Conservation (phyloP, 2,888 invertebrate genomes). For the Ptilodon capucinus region DNA sequence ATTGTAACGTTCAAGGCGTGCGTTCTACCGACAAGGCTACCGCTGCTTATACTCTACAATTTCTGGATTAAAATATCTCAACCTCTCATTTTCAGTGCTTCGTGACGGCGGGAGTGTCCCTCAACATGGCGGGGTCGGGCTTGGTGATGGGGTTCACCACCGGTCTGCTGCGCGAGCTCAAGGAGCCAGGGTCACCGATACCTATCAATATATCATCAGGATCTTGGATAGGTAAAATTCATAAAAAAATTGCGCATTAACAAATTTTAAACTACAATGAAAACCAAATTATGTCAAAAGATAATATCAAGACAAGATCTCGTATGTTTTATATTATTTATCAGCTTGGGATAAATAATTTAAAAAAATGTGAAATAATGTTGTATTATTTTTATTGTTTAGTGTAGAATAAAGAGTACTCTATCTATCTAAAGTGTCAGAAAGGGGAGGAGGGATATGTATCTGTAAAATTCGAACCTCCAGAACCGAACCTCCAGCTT, state of each 20-base stretch:
- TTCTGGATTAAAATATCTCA: neutral
- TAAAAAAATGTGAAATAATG: too few relatives aligned
- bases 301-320: neutral
- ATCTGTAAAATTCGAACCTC: too few relatives aligned
- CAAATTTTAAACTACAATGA: conserved; percentile 2
- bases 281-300: neutral
- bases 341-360: too few relatives aligned
- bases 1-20: too few relatives aligned
- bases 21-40: too few relatives aligned
- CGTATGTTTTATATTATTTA: neutral
- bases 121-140: conserved; percentile 50
- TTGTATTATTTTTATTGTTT: too few relatives aligned
- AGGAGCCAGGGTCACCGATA: conserved; percentile 46
- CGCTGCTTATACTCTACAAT: neutral
- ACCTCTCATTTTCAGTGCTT: conserved; percentile 45
- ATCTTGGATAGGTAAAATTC: conserved; percentile 83
- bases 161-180: conserved; percentile 77
- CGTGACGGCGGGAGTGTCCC: conserved; percentile 52
- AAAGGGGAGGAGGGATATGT: too few relatives aligned
- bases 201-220: conserved; percentile 60
- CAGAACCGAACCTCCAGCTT: too few relatives aligned
- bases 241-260: too few relatives aligned
- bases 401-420: too few relatives aligned
- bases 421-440: conserved; percentile 14
- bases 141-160: conserved; percentile 77